A percentile compares a stretch with the other conserved stretches of the same genome.
Conservation (phyloP, 2,888 invertebrate genomes). For the Nephrotoma flavescens region DNA sequence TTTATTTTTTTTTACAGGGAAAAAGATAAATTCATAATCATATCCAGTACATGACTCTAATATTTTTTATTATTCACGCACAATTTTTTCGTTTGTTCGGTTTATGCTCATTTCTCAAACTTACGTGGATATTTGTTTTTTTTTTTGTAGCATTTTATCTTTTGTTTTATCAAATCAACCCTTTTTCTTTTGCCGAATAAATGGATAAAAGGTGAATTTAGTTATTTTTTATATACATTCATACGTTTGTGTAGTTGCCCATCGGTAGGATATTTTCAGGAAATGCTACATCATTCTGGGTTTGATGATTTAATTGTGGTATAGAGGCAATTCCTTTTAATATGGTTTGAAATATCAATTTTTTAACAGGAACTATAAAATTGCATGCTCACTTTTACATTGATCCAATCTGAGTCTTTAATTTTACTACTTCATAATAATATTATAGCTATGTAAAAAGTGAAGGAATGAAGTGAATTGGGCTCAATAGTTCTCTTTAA, state of each 20-base stretch:
- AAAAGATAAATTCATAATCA: not conserved
- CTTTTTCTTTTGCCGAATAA: not conserved
- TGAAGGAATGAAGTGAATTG: no score
- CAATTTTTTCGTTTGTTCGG: not conserved
- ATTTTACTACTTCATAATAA: no score
- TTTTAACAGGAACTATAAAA: no score
- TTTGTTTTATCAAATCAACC: not conserved
- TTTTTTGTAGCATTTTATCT: not conserved
- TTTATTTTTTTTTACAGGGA: not conserved
- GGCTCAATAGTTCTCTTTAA: no score
- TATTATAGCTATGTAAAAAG: no score
- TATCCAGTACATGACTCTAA: not conserved
- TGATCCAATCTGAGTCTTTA: no score
- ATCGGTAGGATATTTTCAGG: not conserved
- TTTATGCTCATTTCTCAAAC: not conserved
- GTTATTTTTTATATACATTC: not conserved
- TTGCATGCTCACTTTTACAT: no score
- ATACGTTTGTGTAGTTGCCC: not conserved
- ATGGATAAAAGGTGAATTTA: not conserved
- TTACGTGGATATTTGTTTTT: not conserved
- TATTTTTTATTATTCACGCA: not conserved
- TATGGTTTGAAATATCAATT: no score
- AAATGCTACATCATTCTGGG: not conserved
- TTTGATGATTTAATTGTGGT: not conserved
- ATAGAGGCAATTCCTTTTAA: not conserved